Percentiles rank a stretch among this genome's conserved stretches.
Evolutionary conservation across 2,888 invertebrate species (phyloP).

Genomic region (Seladonia tumulorum): DNA sequence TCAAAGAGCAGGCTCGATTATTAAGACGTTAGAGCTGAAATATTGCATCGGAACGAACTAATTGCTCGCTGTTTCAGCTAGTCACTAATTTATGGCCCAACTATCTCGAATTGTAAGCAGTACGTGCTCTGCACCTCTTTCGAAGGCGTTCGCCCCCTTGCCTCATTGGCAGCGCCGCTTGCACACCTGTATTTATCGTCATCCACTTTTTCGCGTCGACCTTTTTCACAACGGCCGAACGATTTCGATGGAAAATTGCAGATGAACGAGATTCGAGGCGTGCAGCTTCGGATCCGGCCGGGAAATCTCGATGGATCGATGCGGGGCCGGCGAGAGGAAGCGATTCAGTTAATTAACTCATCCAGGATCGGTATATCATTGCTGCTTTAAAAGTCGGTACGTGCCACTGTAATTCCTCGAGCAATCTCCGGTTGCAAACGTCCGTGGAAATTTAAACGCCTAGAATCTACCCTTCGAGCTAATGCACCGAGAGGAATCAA

Average conservation of each 20-base stretch:
- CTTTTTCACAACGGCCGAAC: background rate
- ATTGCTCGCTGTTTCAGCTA: conserved; percentile 72
- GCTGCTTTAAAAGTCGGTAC: background rate
- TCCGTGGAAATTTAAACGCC: background rate
- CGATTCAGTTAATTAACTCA: conserved; percentile 20
- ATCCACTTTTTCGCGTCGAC: no score
- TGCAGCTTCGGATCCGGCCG: background rate
- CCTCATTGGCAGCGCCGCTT: background rate
- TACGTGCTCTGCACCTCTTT: conserved; percentile 42
- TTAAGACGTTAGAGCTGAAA: conserved; percentile 82
- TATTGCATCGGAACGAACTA: conserved; percentile 81
- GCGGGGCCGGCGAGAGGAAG: background rate
- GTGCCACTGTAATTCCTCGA: background rate
- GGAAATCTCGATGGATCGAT: background rate
- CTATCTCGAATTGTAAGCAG: conserved; percentile 74
- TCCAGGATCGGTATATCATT: conserved; percentile 6
- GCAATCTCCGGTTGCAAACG: background rate
- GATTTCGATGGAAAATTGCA: conserved; percentile 22
- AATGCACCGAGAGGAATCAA: background rate
- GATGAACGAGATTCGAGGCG: conserved; percentile 30
- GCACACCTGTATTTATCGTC: conserved; percentile 1
- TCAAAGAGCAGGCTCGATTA: conserved; percentile 71
- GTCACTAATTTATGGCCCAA: conserved; percentile 75
- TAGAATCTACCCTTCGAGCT: background rate
- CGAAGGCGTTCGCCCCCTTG: conserved; percentile 7